Conservation (phyloP, 1,140 invertebrate genomes). For the Solenopsis fugax region DNA sequence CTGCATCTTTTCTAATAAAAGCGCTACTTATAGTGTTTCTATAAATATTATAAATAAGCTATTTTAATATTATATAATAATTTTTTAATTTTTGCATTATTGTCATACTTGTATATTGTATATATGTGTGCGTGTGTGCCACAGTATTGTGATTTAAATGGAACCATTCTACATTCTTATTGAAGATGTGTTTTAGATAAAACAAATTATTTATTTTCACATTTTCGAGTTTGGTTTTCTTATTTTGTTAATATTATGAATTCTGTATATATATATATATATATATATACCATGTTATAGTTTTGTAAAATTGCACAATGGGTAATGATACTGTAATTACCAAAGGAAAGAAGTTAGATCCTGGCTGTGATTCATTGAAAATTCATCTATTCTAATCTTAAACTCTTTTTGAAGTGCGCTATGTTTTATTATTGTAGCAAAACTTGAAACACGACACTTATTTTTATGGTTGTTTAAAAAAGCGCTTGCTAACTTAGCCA, state of each 20-base stretch:
- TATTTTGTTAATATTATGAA: constrained; percentile 1
- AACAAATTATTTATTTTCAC: background rate
- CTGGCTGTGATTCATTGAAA: constrained; percentile 62
- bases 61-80: constrained; percentile 1
- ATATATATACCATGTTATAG: background rate
- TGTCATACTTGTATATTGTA: background rate
- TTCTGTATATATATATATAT: background rate
- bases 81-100: background rate
- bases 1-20: background rate
- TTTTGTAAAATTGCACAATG: background rate
- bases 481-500: background rate
- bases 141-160: background rate
- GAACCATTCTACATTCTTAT: background rate
- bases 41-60: background rate
- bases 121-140: background rate
- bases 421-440: constrained; percentile 1
- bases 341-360: background rate
- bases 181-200: background rate
- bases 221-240: background rate
- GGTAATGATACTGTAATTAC: background rate
- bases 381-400: constrained; percentile 57
- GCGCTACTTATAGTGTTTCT: background rate
- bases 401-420: constrained; percentile 17
- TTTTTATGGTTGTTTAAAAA: constrained; percentile 20
- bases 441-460: background rate